These are phyloP conservation scores for Coendou prehensilis DNA, from an alignment of 2,797 vertebrate species.

Conservation along the genomic window DNA sequence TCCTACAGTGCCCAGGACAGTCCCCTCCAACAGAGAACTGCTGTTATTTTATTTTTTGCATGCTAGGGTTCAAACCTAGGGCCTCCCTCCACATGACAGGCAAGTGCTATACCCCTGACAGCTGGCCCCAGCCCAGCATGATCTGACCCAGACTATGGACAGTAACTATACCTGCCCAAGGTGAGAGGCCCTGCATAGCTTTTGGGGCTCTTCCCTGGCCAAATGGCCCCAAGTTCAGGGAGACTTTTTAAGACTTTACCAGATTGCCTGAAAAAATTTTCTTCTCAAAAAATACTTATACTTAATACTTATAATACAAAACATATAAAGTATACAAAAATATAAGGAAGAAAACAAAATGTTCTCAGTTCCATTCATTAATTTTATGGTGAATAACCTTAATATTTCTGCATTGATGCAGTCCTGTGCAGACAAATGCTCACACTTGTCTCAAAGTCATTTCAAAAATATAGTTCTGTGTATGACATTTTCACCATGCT, in stretches of 20 bases:
- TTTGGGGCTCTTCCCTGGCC: not conserved
- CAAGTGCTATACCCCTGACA: rapidly evolving
- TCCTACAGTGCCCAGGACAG: too few species aligned
- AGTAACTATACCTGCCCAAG: rapidly evolving
- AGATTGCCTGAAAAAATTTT: not conserved
- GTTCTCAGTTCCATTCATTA: not conserved
- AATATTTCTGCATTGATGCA: not conserved
- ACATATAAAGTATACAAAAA: not conserved
- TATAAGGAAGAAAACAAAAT: not conserved
- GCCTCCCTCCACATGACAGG: not conserved
- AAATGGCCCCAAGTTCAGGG: not conserved
- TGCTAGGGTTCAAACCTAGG: not conserved
- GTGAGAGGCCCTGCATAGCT: not conserved
- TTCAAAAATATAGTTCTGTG: not conserved
- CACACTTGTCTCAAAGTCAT: not conserved
- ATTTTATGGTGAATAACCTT: not conserved
- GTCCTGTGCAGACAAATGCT: rapidly evolving
- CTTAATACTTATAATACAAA: not conserved
- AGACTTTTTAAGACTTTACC: not conserved
- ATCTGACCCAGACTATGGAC: rapidly evolving
- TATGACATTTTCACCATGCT: not conserved
- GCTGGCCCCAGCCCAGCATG: too few species aligned
- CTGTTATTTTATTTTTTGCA: not conserved
- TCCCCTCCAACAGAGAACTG: not conserved
- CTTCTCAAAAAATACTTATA: not conserved